Conservation (phyloP, 2,888 invertebrate genomes). For the Drosophila nigricruria region DNA sequence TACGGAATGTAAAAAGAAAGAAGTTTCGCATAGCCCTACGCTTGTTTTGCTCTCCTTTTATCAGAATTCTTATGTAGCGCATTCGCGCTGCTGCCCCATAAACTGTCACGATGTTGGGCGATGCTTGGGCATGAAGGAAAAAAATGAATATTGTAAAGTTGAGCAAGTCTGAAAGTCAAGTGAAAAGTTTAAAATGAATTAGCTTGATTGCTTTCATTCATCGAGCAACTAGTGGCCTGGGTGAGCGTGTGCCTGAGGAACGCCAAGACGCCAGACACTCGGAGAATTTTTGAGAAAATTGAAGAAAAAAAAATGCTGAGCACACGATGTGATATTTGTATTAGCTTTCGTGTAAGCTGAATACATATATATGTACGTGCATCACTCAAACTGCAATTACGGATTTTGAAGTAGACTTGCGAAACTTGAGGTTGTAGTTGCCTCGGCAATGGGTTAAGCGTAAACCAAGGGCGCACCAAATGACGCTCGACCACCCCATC, state of each 20-base stretch:
- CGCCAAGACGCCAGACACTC: constrained; percentile 1
- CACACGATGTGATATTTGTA: constrained; percentile 22
- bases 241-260: constrained; percentile 6
- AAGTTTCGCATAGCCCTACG: constrained; percentile 5
- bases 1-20: background rate
- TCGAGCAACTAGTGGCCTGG: constrained; percentile 34
- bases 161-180: constrained; percentile 45
- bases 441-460: constrained; percentile 23
- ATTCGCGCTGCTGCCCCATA: constrained; percentile 21
- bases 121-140: constrained; percentile 12
- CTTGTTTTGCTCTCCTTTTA: constrained; percentile 30
- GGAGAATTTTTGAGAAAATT: constrained; percentile 16
- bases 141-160: constrained; percentile 49
- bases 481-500: constrained; percentile 1
- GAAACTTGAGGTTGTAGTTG: constrained; percentile 33
- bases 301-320: constrained; percentile 7
- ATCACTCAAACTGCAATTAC: constrained; percentile 63
- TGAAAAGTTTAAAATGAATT: constrained; percentile 63
- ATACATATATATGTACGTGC: constrained; percentile 7
- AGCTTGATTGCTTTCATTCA: constrained; percentile 52
- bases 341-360: constrained; percentile 15
- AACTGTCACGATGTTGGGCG: constrained; percentile 35
- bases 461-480: constrained; percentile 18
- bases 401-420: constrained; percentile 44
- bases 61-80: constrained; percentile 45